phyloP scores from a whole-genome alignment of 2,888 invertebrate species.

The Drosophila falleni region DNA sequence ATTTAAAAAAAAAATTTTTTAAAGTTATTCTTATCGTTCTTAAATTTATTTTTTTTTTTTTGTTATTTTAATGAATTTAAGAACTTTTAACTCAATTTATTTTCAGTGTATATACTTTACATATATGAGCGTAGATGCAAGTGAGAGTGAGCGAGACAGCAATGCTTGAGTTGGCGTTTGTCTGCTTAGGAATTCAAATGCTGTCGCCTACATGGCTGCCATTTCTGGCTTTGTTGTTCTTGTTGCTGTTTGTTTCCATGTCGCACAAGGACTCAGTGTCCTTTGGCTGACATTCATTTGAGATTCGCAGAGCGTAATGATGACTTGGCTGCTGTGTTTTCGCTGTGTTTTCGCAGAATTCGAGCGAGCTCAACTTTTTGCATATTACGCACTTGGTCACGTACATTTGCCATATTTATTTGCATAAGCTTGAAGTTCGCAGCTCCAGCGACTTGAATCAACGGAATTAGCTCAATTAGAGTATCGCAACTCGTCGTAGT shows the following conservation, averaged over 20 bases:
- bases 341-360: constrained; percentile 35
- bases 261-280: constrained; percentile 59
- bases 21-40: too few relatives aligned
- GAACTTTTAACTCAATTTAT: too few relatives aligned
- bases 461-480: constrained; percentile 73
- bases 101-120: background rate
- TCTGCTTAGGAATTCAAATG: constrained; percentile 74
- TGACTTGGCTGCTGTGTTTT: constrained; percentile 49
- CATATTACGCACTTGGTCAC: constrained; percentile 81
- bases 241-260: constrained; percentile 51
- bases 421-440: constrained; percentile 69
- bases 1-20: too few relatives aligned
- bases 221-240: constrained; percentile 26
- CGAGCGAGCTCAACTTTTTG: constrained; percentile 63
- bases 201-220: constrained; percentile 64
- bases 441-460: constrained; percentile 36
- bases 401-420: constrained; percentile 73
- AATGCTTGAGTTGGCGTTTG: constrained; percentile 17
- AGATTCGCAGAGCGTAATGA: constrained; percentile 72
- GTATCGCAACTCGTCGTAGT: constrained; percentile 31
- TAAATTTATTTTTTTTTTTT: too few relatives aligned
- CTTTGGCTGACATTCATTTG: constrained; percentile 80
- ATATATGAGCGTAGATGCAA: background rate
- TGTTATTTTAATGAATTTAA: too few relatives aligned
- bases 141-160: too few relatives aligned